phyloP scores from a whole-genome alignment of 2,797 vertebrate genomes.

The Labroides dimidiatus region DNA sequence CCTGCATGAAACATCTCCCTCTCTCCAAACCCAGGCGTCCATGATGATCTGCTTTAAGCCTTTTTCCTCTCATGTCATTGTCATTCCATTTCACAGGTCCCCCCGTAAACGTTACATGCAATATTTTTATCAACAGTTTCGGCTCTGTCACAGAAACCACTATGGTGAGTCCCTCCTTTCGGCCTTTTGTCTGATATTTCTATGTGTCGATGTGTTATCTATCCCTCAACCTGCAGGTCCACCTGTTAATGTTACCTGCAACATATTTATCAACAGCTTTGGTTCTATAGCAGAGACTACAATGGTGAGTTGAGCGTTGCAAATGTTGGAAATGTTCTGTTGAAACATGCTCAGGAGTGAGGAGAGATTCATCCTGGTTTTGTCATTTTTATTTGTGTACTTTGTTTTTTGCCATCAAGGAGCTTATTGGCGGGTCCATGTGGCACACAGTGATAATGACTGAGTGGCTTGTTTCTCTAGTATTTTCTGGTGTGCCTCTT shows the following conservation, averaged over 20 bases:
- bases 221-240: constrained; percentile 96
- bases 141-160: constrained; percentile 97
- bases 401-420: constrained; percentile 42
- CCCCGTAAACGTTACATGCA: constrained; percentile 98
- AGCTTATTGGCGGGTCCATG: constrained; percentile 60
- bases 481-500: constrained; percentile 27
- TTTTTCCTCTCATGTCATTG: constrained; percentile 73
- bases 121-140: constrained; percentile 99
- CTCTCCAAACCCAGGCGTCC: constrained; percentile 25
- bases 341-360: constrained; percentile 46
- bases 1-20: constrained; percentile 19
- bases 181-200: constrained; percentile 80
- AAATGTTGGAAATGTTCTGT: constrained; percentile 73
- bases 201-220: constrained; percentile 92
- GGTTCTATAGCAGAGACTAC: constrained; percentile 99
- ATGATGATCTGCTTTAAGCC: constrained; percentile 56
- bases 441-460: constrained; percentile 1
- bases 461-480: not conserved
- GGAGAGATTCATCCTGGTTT: constrained; percentile 40
- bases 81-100: constrained; percentile 95
- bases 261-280: constrained; percentile 99
- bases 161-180: constrained; percentile 90
- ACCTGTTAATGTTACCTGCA: constrained; percentile 99
- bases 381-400: constrained; percentile 18
- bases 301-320: constrained; percentile 94